Evolutionary conservation across 1,140 invertebrate species (phyloP).

Genomic region (Zaprionus capensis): DNA sequence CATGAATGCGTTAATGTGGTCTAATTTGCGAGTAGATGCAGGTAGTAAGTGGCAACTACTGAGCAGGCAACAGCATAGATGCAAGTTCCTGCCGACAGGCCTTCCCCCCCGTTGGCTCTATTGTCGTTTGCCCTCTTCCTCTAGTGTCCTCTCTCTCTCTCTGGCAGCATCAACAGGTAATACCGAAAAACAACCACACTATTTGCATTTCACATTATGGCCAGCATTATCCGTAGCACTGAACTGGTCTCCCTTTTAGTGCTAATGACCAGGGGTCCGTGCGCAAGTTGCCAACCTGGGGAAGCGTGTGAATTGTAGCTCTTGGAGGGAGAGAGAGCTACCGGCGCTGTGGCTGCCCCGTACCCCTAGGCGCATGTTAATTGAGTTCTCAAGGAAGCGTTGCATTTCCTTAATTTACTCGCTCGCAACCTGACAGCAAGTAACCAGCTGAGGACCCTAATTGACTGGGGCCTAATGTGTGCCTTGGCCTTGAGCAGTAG

Average conservation of each 20-base stretch:
- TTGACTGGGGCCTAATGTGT: conserved; percentile 4
- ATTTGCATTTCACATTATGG: conserved; percentile 76
- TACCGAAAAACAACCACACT: conserved; percentile 61
- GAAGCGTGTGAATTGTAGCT: conserved; percentile 47
- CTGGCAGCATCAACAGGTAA: conserved; percentile 63
- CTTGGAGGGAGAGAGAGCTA: conserved; percentile 7
- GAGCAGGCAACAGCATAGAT: conserved; percentile 47
- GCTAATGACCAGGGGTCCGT: conserved; percentile 37
- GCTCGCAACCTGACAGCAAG: conserved; percentile 21
- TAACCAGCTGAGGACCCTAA: conserved; percentile 24
- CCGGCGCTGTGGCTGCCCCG: conserved; percentile 1
- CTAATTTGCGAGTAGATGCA: conserved; percentile 70
- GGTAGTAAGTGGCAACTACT: conserved; percentile 40
- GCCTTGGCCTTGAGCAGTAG: background rate
- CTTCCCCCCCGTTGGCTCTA: background rate
- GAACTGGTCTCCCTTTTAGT: conserved; percentile 8
- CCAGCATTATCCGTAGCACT: conserved; percentile 29
- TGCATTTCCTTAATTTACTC: conserved; percentile 45
- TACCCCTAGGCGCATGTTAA: conserved; percentile 33
- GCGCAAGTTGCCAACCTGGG: conserved; percentile 16
- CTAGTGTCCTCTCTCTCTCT: conserved; percentile 12
- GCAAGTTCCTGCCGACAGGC: conserved; percentile 17
- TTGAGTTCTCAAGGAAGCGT: conserved; percentile 47
- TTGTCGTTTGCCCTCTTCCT: background rate
- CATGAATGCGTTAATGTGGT: conserved; percentile 71